Percentiles rank a stretch among this genome's conserved stretches.
These are phyloP conservation scores for Drosophila mauritiana DNA, from an alignment of 1,140 invertebrate species.

Conservation along the genomic window DNA sequence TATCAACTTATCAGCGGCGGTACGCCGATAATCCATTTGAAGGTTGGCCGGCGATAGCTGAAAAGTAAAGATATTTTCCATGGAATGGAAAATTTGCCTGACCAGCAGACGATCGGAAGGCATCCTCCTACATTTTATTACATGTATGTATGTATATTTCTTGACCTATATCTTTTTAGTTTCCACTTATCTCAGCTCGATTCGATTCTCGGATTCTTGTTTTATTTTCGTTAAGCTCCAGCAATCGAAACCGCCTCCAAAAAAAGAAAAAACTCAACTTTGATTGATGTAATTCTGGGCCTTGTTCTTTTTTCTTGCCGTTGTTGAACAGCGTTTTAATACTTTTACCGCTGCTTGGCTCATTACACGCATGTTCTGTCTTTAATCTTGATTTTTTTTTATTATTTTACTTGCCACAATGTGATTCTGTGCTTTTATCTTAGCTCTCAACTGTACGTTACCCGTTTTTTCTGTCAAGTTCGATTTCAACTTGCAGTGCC, in stretches of 20 bases:
- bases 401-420: slow-evolving; percentile 19
- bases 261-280: slow-evolving; percentile 9
- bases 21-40: slow-evolving; percentile 32
- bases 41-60: slow-evolving; percentile 23
- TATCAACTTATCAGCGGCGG: slow-evolving; percentile 38
- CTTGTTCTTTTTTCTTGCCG: slow-evolving; percentile 14
- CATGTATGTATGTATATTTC: not conserved
- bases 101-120: not conserved
- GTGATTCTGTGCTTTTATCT: slow-evolving; percentile 14
- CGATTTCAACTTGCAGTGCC: slow-evolving; percentile 40
- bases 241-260: slow-evolving; percentile 16
- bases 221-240: slow-evolving; percentile 2
- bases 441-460: slow-evolving; percentile 9
- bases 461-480: slow-evolving; percentile 14
- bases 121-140: not conserved
- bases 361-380: slow-evolving; percentile 67
- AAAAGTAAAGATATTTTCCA: slow-evolving; percentile 1
- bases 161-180: not conserved
- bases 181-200: not conserved
- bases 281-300: slow-evolving; percentile 26
- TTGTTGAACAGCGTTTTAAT: slow-evolving; percentile 31
- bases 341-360: slow-evolving; percentile 67
- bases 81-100: not conserved
- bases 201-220: not conserved
- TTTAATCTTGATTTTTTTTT: slow-evolving; percentile 29